phyloP scores from a whole-genome alignment of 2,888 invertebrate species.

The Melangyna quadrimaculata region DNA sequence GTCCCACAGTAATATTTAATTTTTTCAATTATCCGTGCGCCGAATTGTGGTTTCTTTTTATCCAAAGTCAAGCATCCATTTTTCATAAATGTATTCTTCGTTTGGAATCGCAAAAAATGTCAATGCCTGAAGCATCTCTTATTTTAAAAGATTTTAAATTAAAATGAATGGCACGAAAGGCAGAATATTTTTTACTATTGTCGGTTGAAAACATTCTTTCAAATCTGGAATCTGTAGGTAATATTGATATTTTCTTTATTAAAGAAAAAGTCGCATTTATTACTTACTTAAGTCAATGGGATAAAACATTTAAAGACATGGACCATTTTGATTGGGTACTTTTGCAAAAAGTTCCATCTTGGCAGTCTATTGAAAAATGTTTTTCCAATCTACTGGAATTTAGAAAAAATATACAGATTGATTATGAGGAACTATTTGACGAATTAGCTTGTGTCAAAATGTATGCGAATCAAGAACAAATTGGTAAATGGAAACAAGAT shows the following conservation, averaged over 20 bases:
- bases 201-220: too few relatives aligned
- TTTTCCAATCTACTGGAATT: slow-evolving; percentile 12
- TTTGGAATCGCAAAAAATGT: slow-evolving; percentile 1
- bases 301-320: background rate
- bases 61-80: slow-evolving; percentile 25
- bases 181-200: background rate
- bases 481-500: slow-evolving; percentile 24
- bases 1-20: slow-evolving; percentile 2
- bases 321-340: background rate
- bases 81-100: slow-evolving; percentile 18
- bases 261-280: too few relatives aligned
- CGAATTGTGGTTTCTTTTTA: slow-evolving; percentile 24
- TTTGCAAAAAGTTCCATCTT: background rate
- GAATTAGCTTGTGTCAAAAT: slow-evolving; percentile 26
- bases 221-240: too few relatives aligned
- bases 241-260: background rate
- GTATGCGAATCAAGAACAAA: slow-evolving; percentile 36
- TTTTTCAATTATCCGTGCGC: slow-evolving; percentile 17
- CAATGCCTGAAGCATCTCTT: background rate
- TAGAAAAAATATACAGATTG: slow-evolving; percentile 20
- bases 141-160: slow-evolving; percentile 17
- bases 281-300: background rate
- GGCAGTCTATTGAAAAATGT: too few relatives aligned
- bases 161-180: background rate
- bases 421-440: slow-evolving; percentile 48